These are phyloP conservation scores for Oasisia sp. DNA, from an alignment of 2,888 invertebrate genomes.

Conservation along the genomic window DNA sequence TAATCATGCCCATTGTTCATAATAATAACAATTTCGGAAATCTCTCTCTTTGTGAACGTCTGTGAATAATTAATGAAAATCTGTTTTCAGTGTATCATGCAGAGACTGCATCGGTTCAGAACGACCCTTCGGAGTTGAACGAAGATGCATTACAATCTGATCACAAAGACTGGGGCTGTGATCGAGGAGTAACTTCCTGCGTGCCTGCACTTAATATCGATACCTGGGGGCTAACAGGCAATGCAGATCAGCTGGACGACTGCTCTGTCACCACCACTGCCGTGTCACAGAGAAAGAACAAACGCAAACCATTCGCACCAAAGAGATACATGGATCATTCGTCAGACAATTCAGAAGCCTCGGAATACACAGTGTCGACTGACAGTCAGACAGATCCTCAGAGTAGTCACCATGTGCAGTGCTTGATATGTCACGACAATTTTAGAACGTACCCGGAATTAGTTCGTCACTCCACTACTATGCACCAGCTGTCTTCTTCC, in stretches of 20 bases:
- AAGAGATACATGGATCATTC: constrained; percentile 6
- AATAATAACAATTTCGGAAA: not conserved
- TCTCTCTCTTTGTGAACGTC: not conserved
- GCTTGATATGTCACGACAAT: not conserved
- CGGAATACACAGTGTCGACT: not conserved
- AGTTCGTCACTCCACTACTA: not conserved
- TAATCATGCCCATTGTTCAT: not conserved
- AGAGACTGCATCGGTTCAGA: not conserved
- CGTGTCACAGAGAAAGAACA: constrained; percentile 1
- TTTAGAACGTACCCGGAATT: not conserved
- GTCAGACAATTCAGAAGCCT: not conserved
- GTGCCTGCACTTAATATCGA: not conserved
- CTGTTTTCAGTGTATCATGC: not conserved
- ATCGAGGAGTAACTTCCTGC: not conserved
- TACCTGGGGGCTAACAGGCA: not conserved
- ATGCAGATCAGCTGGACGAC: not conserved
- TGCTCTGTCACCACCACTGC: not conserved
- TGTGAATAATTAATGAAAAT: not conserved
- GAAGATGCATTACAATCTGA: not conserved
- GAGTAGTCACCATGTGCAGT: constrained; percentile 9
- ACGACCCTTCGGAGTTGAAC: not conserved
- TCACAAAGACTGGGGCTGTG: not conserved
- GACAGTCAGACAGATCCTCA: not conserved
- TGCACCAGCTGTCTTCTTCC: not conserved
- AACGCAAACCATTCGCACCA: not conserved